Evolutionary conservation across 1,140 invertebrate genomes (phyloP), one percentile per base, ranked within the genome.

Genomic region (Chionoecetes opilio): DNA sequence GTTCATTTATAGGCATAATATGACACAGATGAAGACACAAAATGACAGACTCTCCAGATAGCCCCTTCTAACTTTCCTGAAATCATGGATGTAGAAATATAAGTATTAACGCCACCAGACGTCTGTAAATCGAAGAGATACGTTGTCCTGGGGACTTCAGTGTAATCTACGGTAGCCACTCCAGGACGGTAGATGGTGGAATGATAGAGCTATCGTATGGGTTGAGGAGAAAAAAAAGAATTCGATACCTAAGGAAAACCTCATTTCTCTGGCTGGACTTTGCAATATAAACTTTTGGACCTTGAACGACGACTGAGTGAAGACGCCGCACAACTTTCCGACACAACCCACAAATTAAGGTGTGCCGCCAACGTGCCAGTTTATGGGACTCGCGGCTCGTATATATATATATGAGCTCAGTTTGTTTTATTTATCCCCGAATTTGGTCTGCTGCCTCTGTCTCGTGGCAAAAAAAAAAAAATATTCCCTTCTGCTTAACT

Each of bases 331-430:
- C 63, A 75, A 75, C 63, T 75, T 75, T 75, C 63, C 63, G 63
- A 75, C 63, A 26, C 63, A 75, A 26, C 63, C 63, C 63, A 75
- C 63, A 75, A 75, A 75, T 75, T 75, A 75, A 75, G 63, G n/a
- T n/a, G 63, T 75, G 63, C 63, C 63, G 63, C 63, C 63, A 26
- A 75, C 63, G 63, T 26, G n/a, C 63, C 63, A 75, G 21, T 75
- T 75, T 75, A 75, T 75, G 63, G 63, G 63, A 75, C 63, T 11
- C 3, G 5, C 63, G 63, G 11, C n/a, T 75, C 63, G 63, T 75
- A 75, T 75, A 75, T 46, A n/a, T n/a, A n/a, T 53, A 75, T 75
- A 75, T 75, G 63, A 75, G 63, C 63, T 53, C 63, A 75, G 63
- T 75, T 75, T n/a, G 63, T 75, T 75, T 75, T 21, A 26, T n/a